These are phyloP conservation scores for Crotophaga sulcirostris DNA, from an alignment of 2,113 vertebrate species.

Conservation along the genomic window DNA sequence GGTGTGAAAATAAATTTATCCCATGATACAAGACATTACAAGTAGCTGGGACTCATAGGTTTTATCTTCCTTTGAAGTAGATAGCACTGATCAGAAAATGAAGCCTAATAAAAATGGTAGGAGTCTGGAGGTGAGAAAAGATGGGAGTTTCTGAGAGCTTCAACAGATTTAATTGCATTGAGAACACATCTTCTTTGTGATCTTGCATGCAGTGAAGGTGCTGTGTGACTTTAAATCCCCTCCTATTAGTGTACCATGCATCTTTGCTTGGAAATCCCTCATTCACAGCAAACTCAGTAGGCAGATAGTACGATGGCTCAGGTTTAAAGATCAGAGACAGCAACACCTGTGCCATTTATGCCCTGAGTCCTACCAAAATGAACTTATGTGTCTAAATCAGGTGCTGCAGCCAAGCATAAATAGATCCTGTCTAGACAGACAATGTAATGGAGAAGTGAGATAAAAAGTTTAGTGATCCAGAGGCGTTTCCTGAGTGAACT, in stretches of 20 bases:
- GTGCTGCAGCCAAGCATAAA: constrained; percentile 29
- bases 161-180: neutral
- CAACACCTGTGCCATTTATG: neutral
- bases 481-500: neutral
- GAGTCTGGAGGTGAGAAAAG: neutral
- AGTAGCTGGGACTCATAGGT: neutral
- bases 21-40: neutral
- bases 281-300: neutral
- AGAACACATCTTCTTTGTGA: neutral
- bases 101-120: neutral
- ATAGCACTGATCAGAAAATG: neutral
- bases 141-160: neutral
- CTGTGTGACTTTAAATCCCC: neutral
- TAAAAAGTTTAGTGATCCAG: neutral
- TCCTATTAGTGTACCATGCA: neutral
- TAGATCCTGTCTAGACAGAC: constrained; percentile 60
- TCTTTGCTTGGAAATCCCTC: neutral
- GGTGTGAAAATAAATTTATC: neutral
- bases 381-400: constrained; percentile 50
- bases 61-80: neutral
- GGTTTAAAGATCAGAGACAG: neutral
- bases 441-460: constrained; percentile 27
- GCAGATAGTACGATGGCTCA: neutral
- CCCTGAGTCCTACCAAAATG: constrained; percentile 10
- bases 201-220: neutral